Base-by-base conservation (phyloP, 1,140 invertebrate species). In the Araneus ventricosus region DNA sequence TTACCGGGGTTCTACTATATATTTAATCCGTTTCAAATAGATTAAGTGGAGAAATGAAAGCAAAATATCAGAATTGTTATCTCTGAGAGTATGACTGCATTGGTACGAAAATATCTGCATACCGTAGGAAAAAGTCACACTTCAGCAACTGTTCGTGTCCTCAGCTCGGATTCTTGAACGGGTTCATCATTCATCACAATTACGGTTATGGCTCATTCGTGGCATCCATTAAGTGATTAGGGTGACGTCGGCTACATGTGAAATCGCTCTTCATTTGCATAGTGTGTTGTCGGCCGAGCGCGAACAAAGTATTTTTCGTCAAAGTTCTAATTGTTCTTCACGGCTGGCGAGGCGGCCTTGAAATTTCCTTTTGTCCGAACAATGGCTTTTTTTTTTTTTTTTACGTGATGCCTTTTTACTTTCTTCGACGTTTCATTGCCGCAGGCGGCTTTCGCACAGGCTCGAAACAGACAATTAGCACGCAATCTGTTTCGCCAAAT, bases 401-500 rank as follows among this genome's bases (percentile, higher is more conserved):
- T 20, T 75, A 37, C 20, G 34, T 34, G 70, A 75, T 30, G 70
- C 37, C 70, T 37, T 34, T 34, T 37, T 20, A 4, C 70, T 75
- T 75, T 34, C 14, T 34, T 70, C 63, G 22, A 63, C 22, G 10
- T 75, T 75, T 75, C 59, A n/a, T 63, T 0, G 70, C 70, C 30
- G 4, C 17, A 34, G 70, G 70, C 34, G 20, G 63, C 63, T 1
- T 67, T 67, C 63, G 63, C 63, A 67, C 63, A 8, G 63, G 27
- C 63, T 14, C 63, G 27, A 67, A 67, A 27, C 24, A 67, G 27
- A 34, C 70, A 75, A 75, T 75, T 75, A 75, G 30, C 70, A 37
- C 30, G 70, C 70, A 75, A 75, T 75, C 37, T 37, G 30, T 37
- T 75, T 75, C 70, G 70, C 70, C 70, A 34, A 75, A 75, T 34